phyloP scores from a whole-genome alignment of 2,888 invertebrate species.

The Ischnus inquisitorius region DNA sequence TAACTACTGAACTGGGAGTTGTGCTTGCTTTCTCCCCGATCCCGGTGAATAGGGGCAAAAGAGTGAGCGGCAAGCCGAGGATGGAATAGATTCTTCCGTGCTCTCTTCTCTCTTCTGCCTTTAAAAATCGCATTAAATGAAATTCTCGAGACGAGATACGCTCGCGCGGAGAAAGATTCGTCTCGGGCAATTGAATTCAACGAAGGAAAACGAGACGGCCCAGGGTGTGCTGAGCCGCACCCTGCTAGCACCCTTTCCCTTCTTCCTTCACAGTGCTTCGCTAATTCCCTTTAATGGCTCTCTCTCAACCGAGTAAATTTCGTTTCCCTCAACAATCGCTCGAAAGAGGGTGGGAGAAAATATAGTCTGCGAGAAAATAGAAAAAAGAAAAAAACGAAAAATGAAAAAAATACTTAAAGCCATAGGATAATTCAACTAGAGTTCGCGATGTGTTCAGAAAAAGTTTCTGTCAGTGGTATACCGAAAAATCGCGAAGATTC shows the following conservation, averaged over 20 bases:
- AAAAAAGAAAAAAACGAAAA: not conserved
- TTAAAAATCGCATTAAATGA: slow-evolving; percentile 65
- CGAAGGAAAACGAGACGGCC: slow-evolving; percentile 35
- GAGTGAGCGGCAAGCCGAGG: slow-evolving; percentile 4
- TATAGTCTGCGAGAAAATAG: not conserved
- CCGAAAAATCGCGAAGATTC: not conserved
- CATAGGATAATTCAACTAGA: slow-evolving; percentile 20
- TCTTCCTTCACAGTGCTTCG: slow-evolving; percentile 47
- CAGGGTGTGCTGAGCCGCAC: slow-evolving; percentile 1
- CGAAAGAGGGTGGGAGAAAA: slow-evolving; percentile 10
- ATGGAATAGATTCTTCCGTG: not conserved
- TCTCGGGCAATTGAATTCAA: slow-evolving; percentile 60
- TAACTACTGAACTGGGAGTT: slow-evolving; percentile 46
- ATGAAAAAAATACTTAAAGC: not conserved
- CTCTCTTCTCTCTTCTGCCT: slow-evolving; percentile 10
- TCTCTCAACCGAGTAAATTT: slow-evolving; percentile 52
- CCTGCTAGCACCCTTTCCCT: slow-evolving; percentile 43
- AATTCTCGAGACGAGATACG: slow-evolving; percentile 55
- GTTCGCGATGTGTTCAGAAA: not conserved
- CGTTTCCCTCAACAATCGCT: slow-evolving; percentile 47
- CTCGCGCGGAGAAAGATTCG: slow-evolving; percentile 34
- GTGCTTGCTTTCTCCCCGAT: not conserved
- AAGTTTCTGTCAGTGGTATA: not conserved
- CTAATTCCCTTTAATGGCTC: slow-evolving; percentile 67
- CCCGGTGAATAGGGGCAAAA: not conserved